Conservation (phyloP, 1,140 invertebrate species). For the Gonatopus flavifemur region DNA sequence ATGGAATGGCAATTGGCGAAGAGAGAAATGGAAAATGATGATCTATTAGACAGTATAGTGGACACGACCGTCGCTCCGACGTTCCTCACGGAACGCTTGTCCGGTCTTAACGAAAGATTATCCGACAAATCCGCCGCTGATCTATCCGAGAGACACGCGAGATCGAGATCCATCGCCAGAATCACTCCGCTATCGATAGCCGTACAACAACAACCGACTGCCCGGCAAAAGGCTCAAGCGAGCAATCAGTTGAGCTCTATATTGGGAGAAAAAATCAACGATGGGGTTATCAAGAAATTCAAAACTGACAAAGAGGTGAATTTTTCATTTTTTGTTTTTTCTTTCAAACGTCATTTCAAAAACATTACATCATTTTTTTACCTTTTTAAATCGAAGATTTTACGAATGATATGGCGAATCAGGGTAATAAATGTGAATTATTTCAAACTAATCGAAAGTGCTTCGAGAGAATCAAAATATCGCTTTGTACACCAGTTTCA, state of each 20-base stretch:
- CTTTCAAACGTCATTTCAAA: background rate
- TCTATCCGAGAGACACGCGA: slow-evolving; percentile 18
- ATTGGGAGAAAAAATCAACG: slow-evolving; percentile 38
- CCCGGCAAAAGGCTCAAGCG: slow-evolving; percentile 28
- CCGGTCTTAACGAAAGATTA: slow-evolving; percentile 36
- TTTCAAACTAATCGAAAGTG: too few relatives aligned
- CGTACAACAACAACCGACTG: slow-evolving; percentile 38
- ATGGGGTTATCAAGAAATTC: slow-evolving; percentile 53
- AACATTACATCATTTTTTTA: too few relatives aligned
- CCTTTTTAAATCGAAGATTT: too few relatives aligned
- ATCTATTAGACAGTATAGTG: slow-evolving; percentile 61
- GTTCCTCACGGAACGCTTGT: slow-evolving; percentile 31
- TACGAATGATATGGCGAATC: too few relatives aligned
- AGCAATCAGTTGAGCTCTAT: slow-evolving; percentile 33
- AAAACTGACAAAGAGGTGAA: slow-evolving; percentile 56
- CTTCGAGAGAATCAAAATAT: too few relatives aligned
- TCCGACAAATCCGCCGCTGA: slow-evolving; percentile 20
- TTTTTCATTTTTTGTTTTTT: background rate
- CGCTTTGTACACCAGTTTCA: too few relatives aligned
- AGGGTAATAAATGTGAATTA: too few relatives aligned
- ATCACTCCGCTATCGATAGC: slow-evolving; percentile 36
- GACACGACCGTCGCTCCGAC: slow-evolving; percentile 46
- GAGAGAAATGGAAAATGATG: slow-evolving; percentile 67
- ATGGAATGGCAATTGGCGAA: slow-evolving; percentile 64
- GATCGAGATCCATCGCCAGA: slow-evolving; percentile 30